Conservation (phyloP, 2,113 vertebrate genomes). For the Melanerpes formicivorus region DNA sequence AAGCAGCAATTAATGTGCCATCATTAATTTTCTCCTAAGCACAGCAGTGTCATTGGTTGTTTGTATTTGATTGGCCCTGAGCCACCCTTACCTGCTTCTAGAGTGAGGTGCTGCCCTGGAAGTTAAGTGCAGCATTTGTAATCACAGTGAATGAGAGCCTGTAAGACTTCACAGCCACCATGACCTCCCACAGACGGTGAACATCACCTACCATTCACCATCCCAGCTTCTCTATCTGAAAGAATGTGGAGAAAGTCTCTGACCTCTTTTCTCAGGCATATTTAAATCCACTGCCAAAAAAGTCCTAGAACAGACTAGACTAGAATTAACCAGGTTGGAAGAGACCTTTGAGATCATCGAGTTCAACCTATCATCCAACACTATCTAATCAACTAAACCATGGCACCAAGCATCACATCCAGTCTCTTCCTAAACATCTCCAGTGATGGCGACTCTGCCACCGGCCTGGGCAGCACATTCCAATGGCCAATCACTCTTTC, state of each 20-base stretch:
- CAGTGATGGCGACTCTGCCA: no score
- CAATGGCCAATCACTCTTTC: no score
- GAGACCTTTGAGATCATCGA: no score
- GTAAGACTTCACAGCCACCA: neutral
- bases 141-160: fast-evolving
- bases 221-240: neutral
- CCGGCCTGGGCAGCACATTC: no score
- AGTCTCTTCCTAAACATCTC: no score
- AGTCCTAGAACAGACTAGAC: neutral
- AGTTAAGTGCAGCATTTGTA: neutral
- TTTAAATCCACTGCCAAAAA: neutral
- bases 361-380: no score
- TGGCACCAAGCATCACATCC: no score
- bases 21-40: neutral
- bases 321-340: no score
- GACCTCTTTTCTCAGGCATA: neutral
- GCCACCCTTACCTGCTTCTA: neutral
- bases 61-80: neutral
- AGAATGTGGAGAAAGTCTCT: fast-evolving
- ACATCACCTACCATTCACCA: neutral
- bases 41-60: neutral
- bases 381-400: no score
- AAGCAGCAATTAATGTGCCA: neutral
- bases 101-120: neutral
- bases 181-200: fast-evolving